Conservation (phyloP, 2,797 vertebrate genomes). For the Rousettus madagascariensis region DNA sequence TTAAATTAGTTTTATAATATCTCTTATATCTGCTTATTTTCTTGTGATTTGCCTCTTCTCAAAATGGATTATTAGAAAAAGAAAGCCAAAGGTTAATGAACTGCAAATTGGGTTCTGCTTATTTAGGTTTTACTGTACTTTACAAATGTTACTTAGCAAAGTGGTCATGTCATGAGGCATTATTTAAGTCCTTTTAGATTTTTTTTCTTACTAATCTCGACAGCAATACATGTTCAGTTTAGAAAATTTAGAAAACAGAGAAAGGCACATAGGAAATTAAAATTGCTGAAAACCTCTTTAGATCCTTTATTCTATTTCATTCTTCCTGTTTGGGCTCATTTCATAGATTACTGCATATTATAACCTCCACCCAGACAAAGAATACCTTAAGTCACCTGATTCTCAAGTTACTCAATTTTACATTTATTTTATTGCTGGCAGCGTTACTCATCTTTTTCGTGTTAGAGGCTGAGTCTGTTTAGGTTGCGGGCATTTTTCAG, state of each 20-base stretch:
- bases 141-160: not conserved
- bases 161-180: not conserved
- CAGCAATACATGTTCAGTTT: not conserved
- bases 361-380: not conserved
- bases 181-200: not conserved
- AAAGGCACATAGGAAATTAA: not conserved
- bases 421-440: constrained; percentile 26
- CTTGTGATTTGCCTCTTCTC: not conserved
- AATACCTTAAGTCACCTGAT: constrained; percentile 32
- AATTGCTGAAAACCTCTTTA: constrained; percentile 23
- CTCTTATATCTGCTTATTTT: not conserved
- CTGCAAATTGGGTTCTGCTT: constrained; percentile 10
- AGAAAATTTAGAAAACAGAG: constrained; percentile 48
- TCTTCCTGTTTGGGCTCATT: not conserved
- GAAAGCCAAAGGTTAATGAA: constrained; percentile 4
- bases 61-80: constrained; percentile 38
- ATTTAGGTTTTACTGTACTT: constrained; percentile 52
- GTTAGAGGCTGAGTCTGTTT: not conserved
- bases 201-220: not conserved
- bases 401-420: constrained; percentile 19
- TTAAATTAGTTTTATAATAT: constrained; percentile 35
- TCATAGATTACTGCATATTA: constrained; percentile 29
- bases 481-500: not conserved
- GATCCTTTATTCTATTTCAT: constrained; percentile 43
- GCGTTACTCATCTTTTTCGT: constrained; percentile 9